Conservation (phyloP, 2,113 vertebrate genomes). For the Bos indicus region DNA sequence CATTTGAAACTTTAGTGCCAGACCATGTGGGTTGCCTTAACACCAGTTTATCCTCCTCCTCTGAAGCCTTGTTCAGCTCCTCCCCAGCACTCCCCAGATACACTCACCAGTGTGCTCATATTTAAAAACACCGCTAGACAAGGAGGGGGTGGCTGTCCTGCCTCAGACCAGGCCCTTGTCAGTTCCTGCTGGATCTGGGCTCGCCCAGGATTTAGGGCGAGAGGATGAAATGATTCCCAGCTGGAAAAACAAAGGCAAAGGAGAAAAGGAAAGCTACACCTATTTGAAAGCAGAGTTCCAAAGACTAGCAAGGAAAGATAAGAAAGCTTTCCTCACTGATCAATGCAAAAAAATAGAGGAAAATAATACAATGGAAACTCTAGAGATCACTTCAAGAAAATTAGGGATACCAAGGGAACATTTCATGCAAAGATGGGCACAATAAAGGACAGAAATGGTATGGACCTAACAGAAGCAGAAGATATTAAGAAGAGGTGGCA, state of each 20-base stretch:
- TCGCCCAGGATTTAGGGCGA: conserved; percentile 33
- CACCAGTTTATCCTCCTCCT: not conserved
- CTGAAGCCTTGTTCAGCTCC: not conserved
- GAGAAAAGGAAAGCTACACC: not conserved
- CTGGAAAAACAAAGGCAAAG: conserved; percentile 72
- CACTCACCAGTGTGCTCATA: not conserved
- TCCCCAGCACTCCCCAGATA: not conserved
- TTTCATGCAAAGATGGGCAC: not conserved
- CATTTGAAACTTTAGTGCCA: not conserved
- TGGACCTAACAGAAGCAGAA: not conserved
- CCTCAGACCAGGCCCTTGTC: not conserved
- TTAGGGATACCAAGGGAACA: not conserved
- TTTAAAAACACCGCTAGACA: not conserved
- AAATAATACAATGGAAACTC: not conserved
- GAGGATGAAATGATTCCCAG: conserved; percentile 70
- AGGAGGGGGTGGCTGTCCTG: not conserved
- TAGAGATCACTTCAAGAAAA: not conserved
- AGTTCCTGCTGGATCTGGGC: conserved; percentile 33
- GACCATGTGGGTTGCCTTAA: not conserved
- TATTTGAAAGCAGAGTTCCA: not conserved
- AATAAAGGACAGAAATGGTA: not conserved
- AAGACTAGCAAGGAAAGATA: not conserved
- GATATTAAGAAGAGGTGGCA: not conserved
- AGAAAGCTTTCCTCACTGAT: not conserved
- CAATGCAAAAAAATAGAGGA: not conserved